Evolutionary conservation across 2,113 vertebrate species (phyloP).

Genomic region (Pygoscelis adeliae): DNA sequence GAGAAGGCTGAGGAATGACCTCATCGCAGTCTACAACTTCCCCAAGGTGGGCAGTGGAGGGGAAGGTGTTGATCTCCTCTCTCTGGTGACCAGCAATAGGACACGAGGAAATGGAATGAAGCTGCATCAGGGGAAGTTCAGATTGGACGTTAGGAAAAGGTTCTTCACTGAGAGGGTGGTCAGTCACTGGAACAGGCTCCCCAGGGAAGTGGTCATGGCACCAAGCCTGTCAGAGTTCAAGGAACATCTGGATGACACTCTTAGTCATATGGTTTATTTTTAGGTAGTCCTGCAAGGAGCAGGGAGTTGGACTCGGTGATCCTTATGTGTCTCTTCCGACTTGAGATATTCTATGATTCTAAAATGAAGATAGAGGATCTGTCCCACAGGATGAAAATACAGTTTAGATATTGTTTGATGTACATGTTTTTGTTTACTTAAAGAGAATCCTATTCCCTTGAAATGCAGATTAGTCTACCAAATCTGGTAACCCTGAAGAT

Average conservation of each 20-base stretch:
- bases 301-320: not conserved
- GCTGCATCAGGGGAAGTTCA: not conserved
- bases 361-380: not conserved
- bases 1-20: not conserved
- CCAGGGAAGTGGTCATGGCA: not conserved
- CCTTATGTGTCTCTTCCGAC: not conserved
- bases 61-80: not conserved
- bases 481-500: not conserved
- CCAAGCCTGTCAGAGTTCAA: not conserved
- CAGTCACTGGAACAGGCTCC: not conserved
- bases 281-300: not conserved
- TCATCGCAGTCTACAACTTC: not conserved
- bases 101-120: not conserved
- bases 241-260: fast-evolving
- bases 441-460: not conserved
- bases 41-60: fast-evolving
- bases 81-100: not conserved
- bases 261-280: not conserved
- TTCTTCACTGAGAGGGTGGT: not conserved
- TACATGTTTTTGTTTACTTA: not conserved
- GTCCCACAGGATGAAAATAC: fast-evolving
- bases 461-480: not conserved
- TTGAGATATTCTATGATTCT: not conserved
- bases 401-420: not conserved
- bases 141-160: not conserved